phyloP scores from a whole-genome alignment of 2,888 invertebrate genomes.

The Chesias legatella region DNA sequence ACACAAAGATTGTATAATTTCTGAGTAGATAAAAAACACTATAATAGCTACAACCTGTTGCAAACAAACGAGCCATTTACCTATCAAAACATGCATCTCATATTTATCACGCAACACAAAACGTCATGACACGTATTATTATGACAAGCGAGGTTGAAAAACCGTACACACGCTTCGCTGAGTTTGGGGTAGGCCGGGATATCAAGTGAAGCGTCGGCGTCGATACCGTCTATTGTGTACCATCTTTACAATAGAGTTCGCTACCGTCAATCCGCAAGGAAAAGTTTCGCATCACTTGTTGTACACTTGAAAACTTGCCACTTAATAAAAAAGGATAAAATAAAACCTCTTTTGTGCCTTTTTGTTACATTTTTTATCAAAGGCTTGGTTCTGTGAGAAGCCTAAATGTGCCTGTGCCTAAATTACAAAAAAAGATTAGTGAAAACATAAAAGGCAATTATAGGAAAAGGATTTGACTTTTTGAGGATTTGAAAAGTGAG shows the following conservation, averaged over 20 bases:
- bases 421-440: constrained; percentile 53
- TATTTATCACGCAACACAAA: constrained; percentile 43
- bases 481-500: constrained; percentile 40
- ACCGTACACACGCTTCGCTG: constrained; percentile 47
- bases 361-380: constrained; percentile 58
- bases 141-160: constrained; percentile 53
- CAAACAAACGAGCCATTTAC: constrained; percentile 30
- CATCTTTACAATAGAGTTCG: constrained; percentile 44
- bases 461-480: constrained; percentile 47
- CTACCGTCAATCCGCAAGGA: constrained; percentile 60
- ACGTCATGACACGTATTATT: constrained; percentile 57
- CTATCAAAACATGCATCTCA: constrained; percentile 50
- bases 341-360: constrained; percentile 43
- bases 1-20: too few species aligned
- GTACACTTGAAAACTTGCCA: constrained; percentile 73
- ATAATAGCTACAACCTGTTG: constrained; percentile 27
- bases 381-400: constrained; percentile 41
- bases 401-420: constrained; percentile 24
- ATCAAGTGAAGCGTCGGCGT: constrained; percentile 43
- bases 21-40: neutral
- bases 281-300: constrained; percentile 57
- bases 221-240: constrained; percentile 45
- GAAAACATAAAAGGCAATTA: constrained; percentile 46
- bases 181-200: constrained; percentile 28
- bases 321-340: constrained; percentile 58